Percentiles rank a stretch among this genome's conserved stretches.
Evolutionary conservation across 2,797 vertebrate genomes (phyloP).

Genomic region (Myotis findleyi): DNA sequence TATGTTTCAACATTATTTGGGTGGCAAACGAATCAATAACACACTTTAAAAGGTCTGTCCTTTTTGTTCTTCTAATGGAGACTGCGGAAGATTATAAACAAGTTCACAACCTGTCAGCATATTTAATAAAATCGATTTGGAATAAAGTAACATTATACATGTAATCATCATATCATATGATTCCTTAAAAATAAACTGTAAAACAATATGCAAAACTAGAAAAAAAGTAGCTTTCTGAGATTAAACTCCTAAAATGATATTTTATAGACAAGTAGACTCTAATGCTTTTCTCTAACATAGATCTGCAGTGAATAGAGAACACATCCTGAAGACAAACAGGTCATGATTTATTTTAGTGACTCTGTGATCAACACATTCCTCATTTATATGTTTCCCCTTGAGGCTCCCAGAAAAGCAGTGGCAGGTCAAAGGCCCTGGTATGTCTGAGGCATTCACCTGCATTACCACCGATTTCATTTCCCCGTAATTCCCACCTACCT

Average conservation of each 20-base stretch:
- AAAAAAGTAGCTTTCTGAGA: not conserved
- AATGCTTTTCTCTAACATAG: not conserved
- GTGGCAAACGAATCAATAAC: not conserved
- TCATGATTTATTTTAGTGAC: slow-evolving; percentile 1
- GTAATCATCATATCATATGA: not conserved
- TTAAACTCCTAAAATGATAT: not conserved
- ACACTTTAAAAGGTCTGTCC: slow-evolving; percentile 45
- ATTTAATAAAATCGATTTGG: not conserved
- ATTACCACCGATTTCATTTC: not conserved
- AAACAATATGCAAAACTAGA: not conserved
- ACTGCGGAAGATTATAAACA: not conserved
- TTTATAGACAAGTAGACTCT: not conserved
- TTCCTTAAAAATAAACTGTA: not conserved
- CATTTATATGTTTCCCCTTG: not conserved
- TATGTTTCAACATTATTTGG: not conserved
- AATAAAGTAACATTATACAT: not conserved
- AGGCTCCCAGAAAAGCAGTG: not conserved
- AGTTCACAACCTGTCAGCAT: not conserved
- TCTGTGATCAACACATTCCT: not conserved
- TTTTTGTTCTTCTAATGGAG: slow-evolving; percentile 6
- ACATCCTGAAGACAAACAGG: not conserved
- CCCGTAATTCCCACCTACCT: not conserved
- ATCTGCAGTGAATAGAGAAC: not conserved
- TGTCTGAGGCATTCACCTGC: not conserved
- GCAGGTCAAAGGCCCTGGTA: not conserved